Percentiles rank a stretch among this genome's conserved stretches.
Conservation (phyloP, 2,888 invertebrate species). For the Protodeltote pygarga region DNA sequence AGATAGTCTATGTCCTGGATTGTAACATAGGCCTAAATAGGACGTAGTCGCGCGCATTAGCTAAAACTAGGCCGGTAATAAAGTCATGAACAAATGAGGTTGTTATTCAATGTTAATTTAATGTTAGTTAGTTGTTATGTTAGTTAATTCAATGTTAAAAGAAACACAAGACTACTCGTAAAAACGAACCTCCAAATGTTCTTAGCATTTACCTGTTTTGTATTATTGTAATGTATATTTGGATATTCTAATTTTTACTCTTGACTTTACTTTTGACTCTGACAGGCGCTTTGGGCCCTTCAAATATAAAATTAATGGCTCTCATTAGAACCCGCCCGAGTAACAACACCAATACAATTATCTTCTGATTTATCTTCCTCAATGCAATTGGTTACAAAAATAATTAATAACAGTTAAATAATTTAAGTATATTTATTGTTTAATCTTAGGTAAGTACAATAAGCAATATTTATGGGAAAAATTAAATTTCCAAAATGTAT, state of each 20-base stretch:
- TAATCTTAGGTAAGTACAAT: not conserved
- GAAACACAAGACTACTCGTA: too few relatives aligned
- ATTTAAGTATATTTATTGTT: not conserved
- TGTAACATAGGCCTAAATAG: too few relatives aligned
- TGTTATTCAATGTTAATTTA: too few relatives aligned
- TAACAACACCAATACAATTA: constrained; percentile 52
- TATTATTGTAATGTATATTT: not conserved
- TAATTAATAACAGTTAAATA: constrained; percentile 24
- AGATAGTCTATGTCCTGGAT: too few relatives aligned
- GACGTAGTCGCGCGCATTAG: too few relatives aligned
- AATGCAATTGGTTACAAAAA: constrained; percentile 54
- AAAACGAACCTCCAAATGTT: too few relatives aligned
- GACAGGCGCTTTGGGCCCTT: constrained; percentile 36
- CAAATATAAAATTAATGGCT: constrained; percentile 56
- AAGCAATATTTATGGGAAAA: not conserved
- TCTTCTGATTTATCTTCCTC: constrained; percentile 60
- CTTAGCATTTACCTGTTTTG: too few relatives aligned
- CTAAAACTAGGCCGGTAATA: too few relatives aligned
- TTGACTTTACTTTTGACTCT: not conserved
- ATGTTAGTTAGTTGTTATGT: too few relatives aligned
- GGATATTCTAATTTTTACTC: constrained; percentile 4
- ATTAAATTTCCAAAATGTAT: too few relatives aligned
- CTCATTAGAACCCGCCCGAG: constrained; percentile 48
- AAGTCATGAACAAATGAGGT: too few relatives aligned
- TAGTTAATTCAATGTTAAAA: too few relatives aligned